These are phyloP conservation scores for Xenotilapia flavipinnis DNA, from an alignment of 2,113 vertebrate species.

Conservation along the genomic window DNA sequence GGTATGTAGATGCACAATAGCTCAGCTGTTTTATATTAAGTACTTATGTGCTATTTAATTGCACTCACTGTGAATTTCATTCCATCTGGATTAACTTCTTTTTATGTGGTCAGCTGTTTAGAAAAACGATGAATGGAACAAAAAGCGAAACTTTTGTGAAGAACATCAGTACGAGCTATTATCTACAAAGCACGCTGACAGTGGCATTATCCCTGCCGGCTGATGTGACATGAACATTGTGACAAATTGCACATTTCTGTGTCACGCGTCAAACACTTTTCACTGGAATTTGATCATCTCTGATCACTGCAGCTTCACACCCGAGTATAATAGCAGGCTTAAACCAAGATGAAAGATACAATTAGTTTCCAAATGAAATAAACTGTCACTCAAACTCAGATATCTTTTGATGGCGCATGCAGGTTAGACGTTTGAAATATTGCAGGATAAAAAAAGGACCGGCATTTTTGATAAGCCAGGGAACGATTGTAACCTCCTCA, in stretches of 20 bases:
- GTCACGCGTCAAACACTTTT: background rate
- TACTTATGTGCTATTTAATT: background rate
- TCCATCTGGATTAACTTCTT: background rate
- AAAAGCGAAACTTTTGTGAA: background rate
- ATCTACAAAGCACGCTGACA: background rate
- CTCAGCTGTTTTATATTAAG: background rate
- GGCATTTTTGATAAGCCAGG: background rate
- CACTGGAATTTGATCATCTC: background rate
- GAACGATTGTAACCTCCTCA: background rate
- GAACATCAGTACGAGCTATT: background rate
- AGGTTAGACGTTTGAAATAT: background rate
- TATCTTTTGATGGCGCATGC: background rate
- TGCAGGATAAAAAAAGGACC: background rate
- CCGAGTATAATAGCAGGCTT: background rate
- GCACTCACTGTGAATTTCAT: background rate
- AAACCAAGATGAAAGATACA: background rate
- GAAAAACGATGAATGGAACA: background rate
- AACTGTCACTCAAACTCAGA: background rate
- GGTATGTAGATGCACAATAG: slow-evolving; percentile 61
- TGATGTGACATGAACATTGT: background rate
- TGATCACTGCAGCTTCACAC: background rate
- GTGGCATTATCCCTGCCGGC: background rate
- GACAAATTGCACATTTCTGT: background rate
- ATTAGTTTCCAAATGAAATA: background rate
- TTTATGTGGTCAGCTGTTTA: background rate